phyloP scores from a whole-genome alignment of 2,113 vertebrate genomes.

The Leuciscus idus region DNA sequence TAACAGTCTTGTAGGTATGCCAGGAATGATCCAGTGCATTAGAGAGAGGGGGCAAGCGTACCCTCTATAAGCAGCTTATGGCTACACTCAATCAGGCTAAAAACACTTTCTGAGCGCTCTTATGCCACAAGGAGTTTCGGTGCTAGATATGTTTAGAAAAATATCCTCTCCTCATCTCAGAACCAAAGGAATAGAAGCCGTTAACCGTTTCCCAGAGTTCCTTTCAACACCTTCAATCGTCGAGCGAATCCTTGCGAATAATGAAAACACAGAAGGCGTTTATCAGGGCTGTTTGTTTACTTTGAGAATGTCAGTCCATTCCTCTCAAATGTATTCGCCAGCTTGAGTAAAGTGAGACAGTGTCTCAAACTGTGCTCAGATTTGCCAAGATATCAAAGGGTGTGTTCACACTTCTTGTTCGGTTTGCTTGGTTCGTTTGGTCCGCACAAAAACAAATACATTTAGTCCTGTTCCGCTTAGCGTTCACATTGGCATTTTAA shows the following conservation, averaged over 20 bases:
- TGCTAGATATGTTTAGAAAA: slow-evolving; percentile 19
- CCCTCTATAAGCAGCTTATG: slow-evolving; percentile 72
- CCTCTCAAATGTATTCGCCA: neutral
- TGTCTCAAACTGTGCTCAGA: too few species aligned
- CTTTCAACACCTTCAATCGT: neutral
- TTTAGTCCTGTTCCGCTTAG: too few species aligned
- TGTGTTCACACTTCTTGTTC: too few species aligned
- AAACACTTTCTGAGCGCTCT: slow-evolving; percentile 48
- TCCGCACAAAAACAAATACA: too few species aligned
- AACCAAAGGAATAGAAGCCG: neutral
- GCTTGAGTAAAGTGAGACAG: neutral
- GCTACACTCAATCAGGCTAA: slow-evolving; percentile 55
- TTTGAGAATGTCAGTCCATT: neutral
- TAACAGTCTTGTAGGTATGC: slow-evolving; percentile 70
- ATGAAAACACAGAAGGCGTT: neutral
- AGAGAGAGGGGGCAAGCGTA: slow-evolving; percentile 70
- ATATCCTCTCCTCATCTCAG: neutral
- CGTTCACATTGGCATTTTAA: too few species aligned
- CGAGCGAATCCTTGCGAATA: neutral
- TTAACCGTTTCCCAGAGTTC: neutral
- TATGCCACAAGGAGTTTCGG: slow-evolving; percentile 28
- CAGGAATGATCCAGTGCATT: slow-evolving; percentile 77
- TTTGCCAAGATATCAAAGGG: too few species aligned
- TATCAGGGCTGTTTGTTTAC: slow-evolving; percentile 3
- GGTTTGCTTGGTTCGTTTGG: too few species aligned